Evolutionary conservation across 2,888 invertebrate genomes (phyloP).

Genomic region (Drosophila dives): DNA sequence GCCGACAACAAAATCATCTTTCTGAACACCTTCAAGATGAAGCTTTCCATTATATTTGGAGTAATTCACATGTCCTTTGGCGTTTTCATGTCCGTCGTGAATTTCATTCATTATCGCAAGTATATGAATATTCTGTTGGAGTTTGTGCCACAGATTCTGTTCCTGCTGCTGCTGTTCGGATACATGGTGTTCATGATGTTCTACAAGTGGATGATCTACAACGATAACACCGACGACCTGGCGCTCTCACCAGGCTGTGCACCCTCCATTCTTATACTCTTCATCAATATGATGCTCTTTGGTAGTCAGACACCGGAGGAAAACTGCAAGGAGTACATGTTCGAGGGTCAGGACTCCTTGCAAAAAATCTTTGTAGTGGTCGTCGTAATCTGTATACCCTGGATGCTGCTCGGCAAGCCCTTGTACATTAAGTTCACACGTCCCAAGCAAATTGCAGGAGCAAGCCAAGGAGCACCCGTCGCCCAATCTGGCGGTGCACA

Average conservation of each 20-base stretch:
- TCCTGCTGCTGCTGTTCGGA: constrained; percentile 93
- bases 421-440: constrained; percentile 88
- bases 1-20: constrained; percentile 96
- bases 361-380: constrained; percentile 92
- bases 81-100: constrained; percentile 92
- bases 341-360: constrained; percentile 88
- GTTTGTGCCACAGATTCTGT: constrained; percentile 96
- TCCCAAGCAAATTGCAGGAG: constrained; percentile 19
- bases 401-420: constrained; percentile 97
- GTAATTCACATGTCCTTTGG: constrained; percentile 98
- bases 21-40: constrained; percentile 98
- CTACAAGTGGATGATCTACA: constrained; percentile 93
- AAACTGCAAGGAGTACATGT: constrained; percentile 89
- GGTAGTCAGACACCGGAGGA: constrained; percentile 84
- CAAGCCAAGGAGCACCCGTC: constrained; percentile 12
- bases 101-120: constrained; percentile 90
- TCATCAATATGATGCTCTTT: constrained; percentile 92
- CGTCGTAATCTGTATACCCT: constrained; percentile 94
- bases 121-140: constrained; percentile 90
- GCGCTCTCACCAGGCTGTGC: constrained; percentile 86
- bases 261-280: constrained; percentile 90
- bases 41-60: constrained; percentile 96
- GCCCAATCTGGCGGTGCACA: constrained; percentile 25
- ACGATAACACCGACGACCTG: constrained; percentile 83
- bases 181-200: constrained; percentile 97